phyloP scores from a whole-genome alignment of 2,888 invertebrate genomes.

The Drosophila monieri region DNA sequence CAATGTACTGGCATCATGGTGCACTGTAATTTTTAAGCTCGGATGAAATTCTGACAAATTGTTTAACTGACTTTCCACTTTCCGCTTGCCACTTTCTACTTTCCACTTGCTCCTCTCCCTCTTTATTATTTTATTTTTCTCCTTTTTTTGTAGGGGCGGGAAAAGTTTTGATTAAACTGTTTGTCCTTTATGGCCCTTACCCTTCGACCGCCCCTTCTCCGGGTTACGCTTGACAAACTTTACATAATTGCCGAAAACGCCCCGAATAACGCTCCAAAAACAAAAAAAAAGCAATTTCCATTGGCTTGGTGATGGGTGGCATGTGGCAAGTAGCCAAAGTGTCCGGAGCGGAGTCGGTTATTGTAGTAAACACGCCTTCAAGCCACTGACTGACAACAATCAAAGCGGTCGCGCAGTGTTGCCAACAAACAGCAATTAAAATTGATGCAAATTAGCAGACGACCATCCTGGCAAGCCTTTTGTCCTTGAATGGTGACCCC shows the following conservation, averaged over 20 bases:
- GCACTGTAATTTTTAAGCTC: neutral
- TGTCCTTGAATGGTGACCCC: conserved; percentile 2
- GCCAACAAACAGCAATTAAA: conserved; percentile 17
- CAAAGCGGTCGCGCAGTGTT: conserved; percentile 52
- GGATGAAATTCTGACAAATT: conserved; percentile 21
- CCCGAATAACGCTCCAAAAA: conserved; percentile 1
- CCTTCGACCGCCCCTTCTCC: conserved; percentile 13
- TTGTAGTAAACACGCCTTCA: conserved; percentile 56
- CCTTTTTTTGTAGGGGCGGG: neutral
- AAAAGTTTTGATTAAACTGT: conserved; percentile 42
- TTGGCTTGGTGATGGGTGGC: conserved; percentile 3
- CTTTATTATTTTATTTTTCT: neutral
- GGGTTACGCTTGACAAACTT: conserved; percentile 68
- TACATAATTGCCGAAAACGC: conserved; percentile 60
- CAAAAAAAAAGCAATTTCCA: conserved; percentile 20
- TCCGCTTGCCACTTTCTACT: neutral
- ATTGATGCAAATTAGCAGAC: conserved; percentile 26
- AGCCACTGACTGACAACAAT: conserved; percentile 54
- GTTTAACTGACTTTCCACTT: conserved; percentile 18
- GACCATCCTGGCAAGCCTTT: neutral
- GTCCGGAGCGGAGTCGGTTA: conserved; percentile 32
- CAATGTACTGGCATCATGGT: neutral
- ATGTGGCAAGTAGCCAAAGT: conserved; percentile 12
- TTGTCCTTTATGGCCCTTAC: conserved; percentile 18
- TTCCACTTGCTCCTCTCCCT: neutral